Evolutionary conservation across 2,113 vertebrate species (phyloP), one percentile per base, ranked within the genome.

Genomic region (Terrapene triunguis): DNA sequence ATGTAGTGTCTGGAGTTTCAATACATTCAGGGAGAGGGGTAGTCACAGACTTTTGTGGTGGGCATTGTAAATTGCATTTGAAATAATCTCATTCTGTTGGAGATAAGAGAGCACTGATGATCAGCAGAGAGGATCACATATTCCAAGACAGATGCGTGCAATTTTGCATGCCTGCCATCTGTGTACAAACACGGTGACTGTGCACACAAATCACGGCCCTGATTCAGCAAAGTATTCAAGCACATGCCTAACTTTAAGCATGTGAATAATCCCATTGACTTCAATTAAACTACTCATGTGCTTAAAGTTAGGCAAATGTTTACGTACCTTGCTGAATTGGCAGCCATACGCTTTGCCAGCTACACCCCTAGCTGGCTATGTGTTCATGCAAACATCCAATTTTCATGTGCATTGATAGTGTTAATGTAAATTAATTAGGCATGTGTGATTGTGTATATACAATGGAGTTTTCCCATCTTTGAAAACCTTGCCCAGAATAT

Each of bases 371-470:
- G 85, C 90, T 94, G 96, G 79, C 88, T 81, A 79, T 0, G 1
- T 17, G 62, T 4, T 82, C 0, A 0, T 0, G 2, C 47, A 32
- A 0, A 0, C 65, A 21, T 21, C 0, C 0, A 42, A 54, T 19
- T 76, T 87, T 96, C 27, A 29, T 48, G 80, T 1, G 8, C 89
- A 51, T 80, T 59, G 32, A 53, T 11, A 32, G 50, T 54, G 10
- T 91, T 93, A 79, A 55, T 47, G 54, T 59, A 94, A 81, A 88
- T 72, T n/a, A n/a, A 62, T 65, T 50, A 54, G 4, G 2, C 55
- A 59, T 0, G 0, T 10, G 51, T 44, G 29, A 25, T 88, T 81
- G 82, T 84, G 48, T 84, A 93, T 42, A 83, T 21, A 51, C 87
- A 51, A 24, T 32, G 25, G 25, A 50, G 53, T 69, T 53, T 85